Conservation (phyloP, 2,888 invertebrate species). For the Adelognathus sp. region DNA sequence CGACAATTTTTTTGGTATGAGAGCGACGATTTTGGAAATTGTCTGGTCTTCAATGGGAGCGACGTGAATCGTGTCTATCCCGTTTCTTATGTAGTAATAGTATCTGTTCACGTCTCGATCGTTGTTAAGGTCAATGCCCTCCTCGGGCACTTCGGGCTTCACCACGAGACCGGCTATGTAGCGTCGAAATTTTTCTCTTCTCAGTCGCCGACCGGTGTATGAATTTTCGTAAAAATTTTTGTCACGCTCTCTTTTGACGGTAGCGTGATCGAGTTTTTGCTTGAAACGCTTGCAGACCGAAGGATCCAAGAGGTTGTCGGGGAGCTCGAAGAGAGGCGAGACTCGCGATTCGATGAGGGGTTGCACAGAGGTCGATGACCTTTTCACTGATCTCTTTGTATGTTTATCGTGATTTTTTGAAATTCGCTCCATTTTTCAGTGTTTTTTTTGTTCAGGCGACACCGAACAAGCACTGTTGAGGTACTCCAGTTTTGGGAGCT, state of each 20-base stretch:
- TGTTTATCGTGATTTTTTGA: no score
- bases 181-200: conserved; percentile 91
- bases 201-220: conserved; percentile 86
- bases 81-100: conserved; percentile 94
- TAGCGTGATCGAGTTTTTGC: conserved; percentile 63
- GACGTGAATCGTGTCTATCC: conserved; percentile 94
- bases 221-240: conserved; percentile 80
- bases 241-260: conserved; percentile 24
- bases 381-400: no score
- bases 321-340: conserved; percentile 85
- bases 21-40: conserved; percentile 85
- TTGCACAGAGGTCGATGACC: conserved; percentile 82
- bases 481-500: no score
- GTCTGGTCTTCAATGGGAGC: conserved; percentile 90
- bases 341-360: conserved; percentile 81
- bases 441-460: no score
- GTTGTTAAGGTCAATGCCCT: conserved; percentile 81
- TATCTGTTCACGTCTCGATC: conserved; percentile 90
- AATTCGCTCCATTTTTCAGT: no score
- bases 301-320: conserved; percentile 83
- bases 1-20: conserved; percentile 85
- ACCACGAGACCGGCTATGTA: conserved; percentile 90
- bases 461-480: no score
- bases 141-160: conserved; percentile 82
- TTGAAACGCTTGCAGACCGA: conserved; percentile 80